Percentiles rank a stretch among this genome's conserved stretches.
Conservation (phyloP, 2,797 vertebrate genomes). For the Okamejei kenojei region DNA sequence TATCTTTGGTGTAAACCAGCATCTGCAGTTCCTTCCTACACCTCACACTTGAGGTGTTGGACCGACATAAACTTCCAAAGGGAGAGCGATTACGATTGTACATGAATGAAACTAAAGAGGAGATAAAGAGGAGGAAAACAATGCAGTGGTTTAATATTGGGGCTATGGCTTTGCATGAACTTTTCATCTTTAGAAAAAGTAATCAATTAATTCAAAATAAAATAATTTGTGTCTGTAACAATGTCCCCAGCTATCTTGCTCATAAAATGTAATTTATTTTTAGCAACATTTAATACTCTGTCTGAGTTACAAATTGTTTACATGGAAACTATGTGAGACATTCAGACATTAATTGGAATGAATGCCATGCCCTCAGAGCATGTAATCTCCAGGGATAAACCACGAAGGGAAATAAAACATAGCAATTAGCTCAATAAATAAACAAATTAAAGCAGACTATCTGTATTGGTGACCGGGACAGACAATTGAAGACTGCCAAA, state of each 20-base stretch:
- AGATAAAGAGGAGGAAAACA: neutral
- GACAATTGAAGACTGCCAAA: neutral
- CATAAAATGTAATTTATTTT: conserved; percentile 4
- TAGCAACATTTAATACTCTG: neutral
- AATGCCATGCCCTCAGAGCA: conserved; percentile 18
- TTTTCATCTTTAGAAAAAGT: neutral
- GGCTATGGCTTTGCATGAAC: neutral
- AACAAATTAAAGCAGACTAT: conserved; percentile 14
- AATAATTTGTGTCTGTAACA: conserved; percentile 8
- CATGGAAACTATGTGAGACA: neutral
- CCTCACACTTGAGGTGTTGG: no score
- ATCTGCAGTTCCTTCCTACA: no score
- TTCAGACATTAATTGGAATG: neutral
- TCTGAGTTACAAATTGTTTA: conserved; percentile 23
- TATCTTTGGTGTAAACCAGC: no score
- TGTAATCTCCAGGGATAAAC: neutral
- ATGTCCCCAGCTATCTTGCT: neutral
- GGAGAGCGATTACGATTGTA: neutral
- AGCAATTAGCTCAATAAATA: conserved; percentile 17
- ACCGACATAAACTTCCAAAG: neutral
- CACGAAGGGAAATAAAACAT: neutral
- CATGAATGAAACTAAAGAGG: neutral
- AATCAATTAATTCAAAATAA: conserved; percentile 17
- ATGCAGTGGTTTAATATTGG: neutral
- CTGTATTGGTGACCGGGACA: neutral